Base-by-base conservation (phyloP, 2,888 invertebrate species). In the Stomorhina lunata region DNA sequence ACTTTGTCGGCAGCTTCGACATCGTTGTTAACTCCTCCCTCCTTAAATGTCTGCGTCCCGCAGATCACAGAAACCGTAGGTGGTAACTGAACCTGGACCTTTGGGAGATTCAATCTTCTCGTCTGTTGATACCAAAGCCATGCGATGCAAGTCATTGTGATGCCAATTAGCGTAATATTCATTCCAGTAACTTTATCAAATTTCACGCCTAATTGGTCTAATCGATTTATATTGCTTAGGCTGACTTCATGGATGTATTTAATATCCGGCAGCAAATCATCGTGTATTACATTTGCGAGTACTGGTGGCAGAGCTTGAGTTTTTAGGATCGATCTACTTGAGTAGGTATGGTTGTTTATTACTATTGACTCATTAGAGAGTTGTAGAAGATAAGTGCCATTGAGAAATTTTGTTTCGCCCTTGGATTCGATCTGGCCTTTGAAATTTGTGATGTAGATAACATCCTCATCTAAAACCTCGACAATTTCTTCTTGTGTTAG, bases 221-320 rank as follows among this genome's bases (percentile, higher is more conserved):
- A 6, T 6, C 37, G 20, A 10, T 57, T 43, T 43, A 61, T 43
- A 15, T 61, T 61, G 6, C 20, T 22, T 0, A 43, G 43, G 6
- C 43, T 43, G 3, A 63, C 29, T 2, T 29, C 43, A 29, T 63
- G 63, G 10, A 63, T 43, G 15, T 63, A 45, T 5, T 45, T 45
- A 2, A 63, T 45, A 25, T 63, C 63, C 29, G 45, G 50, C 50
- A 66, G 34, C 7, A 50, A 25, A 5, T 66, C 25, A 2, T 66
- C 50, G 37, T 66, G 34, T 0, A 34, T 66, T 48, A 50, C 25
- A 17, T 65, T 65, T 6, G 65, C 48, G 6, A 65, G 48, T 10
- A 65, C 65, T 0, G 65, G 65, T 20, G 48, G 66, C 25, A 50
- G 15, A 9, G 66, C 50, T 15, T 69, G 69, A 15, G 15, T 43